These are phyloP conservation scores for Bergia sp. DNA, from an alignment of 92 coral and sea anemone species.

Conservation along the genomic window DNA sequence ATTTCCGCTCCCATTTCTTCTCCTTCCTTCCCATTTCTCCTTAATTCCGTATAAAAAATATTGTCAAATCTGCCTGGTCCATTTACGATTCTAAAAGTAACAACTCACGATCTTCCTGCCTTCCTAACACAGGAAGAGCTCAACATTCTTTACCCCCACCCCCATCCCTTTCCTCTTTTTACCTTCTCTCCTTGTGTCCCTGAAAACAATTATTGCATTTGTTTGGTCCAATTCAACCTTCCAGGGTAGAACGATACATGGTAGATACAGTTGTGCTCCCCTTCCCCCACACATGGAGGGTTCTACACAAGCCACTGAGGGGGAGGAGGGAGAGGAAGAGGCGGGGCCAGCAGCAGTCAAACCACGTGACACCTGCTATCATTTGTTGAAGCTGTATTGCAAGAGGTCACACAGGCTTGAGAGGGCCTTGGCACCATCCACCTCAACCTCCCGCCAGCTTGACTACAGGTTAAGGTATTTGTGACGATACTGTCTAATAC, in stretches of 20 bases:
- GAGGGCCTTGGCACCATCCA: slow-evolving; percentile 84
- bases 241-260: slow-evolving; percentile 81
- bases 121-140: too few species aligned
- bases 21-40: too few species aligned
- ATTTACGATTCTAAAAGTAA: too few species aligned
- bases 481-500: neutral
- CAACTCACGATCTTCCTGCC: too few species aligned
- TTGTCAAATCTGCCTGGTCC: too few species aligned
- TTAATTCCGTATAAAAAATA: too few species aligned
- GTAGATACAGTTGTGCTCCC: slow-evolving; percentile 78
- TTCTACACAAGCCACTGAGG: neutral
- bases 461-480: slow-evolving; percentile 91
- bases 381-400: slow-evolving; percentile 89
- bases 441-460: slow-evolving; percentile 81
- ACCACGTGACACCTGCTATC: slow-evolving; percentile 90
- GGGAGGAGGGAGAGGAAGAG: slow-evolving; percentile 45
- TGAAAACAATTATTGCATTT: too few species aligned
- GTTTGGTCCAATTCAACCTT: neutral
- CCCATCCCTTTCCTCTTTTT: too few species aligned
- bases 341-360: slow-evolving; percentile 50
- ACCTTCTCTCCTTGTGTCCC: too few species aligned
- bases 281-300: slow-evolving; percentile 77
- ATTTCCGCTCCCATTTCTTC: too few species aligned
- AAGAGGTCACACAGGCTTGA: slow-evolving; percentile 92
- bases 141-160: too few species aligned